A percentile compares a stretch with the other conserved stretches of the same genome.
These are phyloP conservation scores for Menura novaehollandiae DNA, from an alignment of 2,113 vertebrate genomes.

Conservation along the genomic window DNA sequence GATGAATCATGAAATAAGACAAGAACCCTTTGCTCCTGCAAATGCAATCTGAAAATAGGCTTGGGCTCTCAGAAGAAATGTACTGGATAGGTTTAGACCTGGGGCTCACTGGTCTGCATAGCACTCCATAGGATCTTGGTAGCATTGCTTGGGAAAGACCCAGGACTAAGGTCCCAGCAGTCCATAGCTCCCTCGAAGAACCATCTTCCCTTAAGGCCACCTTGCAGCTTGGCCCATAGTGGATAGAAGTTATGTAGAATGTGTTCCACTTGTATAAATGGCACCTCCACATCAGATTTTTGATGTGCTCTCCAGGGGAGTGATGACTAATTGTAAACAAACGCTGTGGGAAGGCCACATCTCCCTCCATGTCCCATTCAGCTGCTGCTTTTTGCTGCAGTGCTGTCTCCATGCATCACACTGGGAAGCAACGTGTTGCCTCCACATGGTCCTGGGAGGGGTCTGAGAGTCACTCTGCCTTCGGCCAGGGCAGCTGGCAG, in stretches of 20 bases:
- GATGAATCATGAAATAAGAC: not conserved
- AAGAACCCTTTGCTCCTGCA: not conserved
- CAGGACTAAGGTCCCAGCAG: not conserved
- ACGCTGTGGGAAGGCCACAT: not conserved
- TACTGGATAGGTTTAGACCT: not conserved
- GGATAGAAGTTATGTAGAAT: not conserved
- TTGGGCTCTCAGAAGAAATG: not conserved
- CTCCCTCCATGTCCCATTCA: not conserved
- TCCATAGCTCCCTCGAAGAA: not conserved
- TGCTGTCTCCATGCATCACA: rapidly evolving
- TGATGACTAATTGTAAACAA: not conserved
- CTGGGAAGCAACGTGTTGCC: rapidly evolving
- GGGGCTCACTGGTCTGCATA: not conserved
- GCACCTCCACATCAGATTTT: not conserved
- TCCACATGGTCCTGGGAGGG: not conserved
- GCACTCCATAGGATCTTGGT: not conserved
- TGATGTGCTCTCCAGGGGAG: not conserved
- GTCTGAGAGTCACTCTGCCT: not conserved
- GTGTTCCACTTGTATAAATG: not conserved
- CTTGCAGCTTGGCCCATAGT: not conserved
- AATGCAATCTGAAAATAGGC: not conserved
- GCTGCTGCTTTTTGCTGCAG: not conserved
- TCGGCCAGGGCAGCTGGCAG: not conserved
- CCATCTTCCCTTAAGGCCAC: not conserved
- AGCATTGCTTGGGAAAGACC: not conserved